Conservation (phyloP, 2,113 vertebrate genomes). For the Prolemur simus region DNA sequence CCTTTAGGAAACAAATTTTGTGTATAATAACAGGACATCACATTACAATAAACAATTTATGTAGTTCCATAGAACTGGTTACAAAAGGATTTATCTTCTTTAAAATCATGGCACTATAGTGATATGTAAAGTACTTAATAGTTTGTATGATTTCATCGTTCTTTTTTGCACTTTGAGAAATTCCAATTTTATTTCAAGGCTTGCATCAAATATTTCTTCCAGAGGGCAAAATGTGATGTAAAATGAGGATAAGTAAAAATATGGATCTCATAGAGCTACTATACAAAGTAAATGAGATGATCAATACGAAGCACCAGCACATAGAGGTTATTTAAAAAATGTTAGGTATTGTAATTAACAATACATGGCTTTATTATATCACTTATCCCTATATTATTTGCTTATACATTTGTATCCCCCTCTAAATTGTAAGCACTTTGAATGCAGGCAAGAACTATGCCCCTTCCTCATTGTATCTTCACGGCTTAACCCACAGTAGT, state of each 20-base stretch:
- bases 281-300: neutral
- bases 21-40: neutral
- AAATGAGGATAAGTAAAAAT: neutral
- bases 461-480: neutral
- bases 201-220: constrained; percentile 17
- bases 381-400: neutral
- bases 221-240: neutral
- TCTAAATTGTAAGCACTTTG: neutral
- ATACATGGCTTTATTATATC: neutral
- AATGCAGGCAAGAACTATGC: neutral
- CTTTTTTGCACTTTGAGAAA: constrained; percentile 1
- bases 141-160: constrained; percentile 13
- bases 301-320: neutral
- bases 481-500: neutral
- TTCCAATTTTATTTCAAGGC: constrained; percentile 8
- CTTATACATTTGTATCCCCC: neutral
- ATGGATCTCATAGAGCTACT: neutral
- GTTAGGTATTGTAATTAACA: neutral
- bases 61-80: neutral
- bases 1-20: neutral
- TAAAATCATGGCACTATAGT: neutral
- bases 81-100: neutral
- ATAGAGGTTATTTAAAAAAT: neutral
- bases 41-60: neutral
- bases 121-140: neutral